These are phyloP conservation scores for Athene noctua DNA, from an alignment of 2,113 vertebrate species.

Conservation along the genomic window DNA sequence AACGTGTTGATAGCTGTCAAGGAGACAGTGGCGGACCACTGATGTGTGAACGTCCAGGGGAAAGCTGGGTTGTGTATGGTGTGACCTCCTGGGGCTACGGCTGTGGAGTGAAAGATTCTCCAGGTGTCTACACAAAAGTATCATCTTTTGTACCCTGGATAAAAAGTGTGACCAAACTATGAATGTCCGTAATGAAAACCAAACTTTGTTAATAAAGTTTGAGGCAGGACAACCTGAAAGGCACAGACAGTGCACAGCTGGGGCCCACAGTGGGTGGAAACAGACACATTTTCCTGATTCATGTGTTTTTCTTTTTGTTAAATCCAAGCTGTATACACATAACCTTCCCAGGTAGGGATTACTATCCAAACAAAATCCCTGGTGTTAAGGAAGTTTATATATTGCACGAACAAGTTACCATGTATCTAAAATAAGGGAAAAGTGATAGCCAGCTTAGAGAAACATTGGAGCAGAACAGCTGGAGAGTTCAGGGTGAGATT, in stretches of 20 bases:
- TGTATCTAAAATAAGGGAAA: neutral
- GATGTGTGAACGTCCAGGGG: slow-evolving; percentile 85
- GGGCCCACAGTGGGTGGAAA: neutral
- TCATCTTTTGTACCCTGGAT: slow-evolving; percentile 93
- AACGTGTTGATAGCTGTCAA: slow-evolving; percentile 93
- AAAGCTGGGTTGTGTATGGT: slow-evolving; percentile 90
- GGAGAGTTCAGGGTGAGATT: neutral
- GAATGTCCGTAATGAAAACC: neutral
- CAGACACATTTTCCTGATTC: neutral
- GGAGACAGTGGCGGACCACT: slow-evolving; percentile 95
- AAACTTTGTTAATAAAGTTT: neutral
- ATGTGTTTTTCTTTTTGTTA: neutral
- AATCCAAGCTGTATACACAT: neutral
- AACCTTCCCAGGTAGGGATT: neutral
- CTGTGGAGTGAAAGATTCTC: slow-evolving; percentile 88
- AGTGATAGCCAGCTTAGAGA: neutral
- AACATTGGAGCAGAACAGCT: neutral
- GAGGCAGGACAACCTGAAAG: neutral
- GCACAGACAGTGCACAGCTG: neutral
- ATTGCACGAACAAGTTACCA: neutral
- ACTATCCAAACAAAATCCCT: neutral
- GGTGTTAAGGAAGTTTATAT: neutral
- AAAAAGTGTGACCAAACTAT: slow-evolving; percentile 82
- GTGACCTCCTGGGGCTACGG: slow-evolving; percentile 97
- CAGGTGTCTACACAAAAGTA: slow-evolving; percentile 96